Evolutionary conservation across 2,113 vertebrate species (phyloP).

Genomic region (Takifugu bimaculatus): DNA sequence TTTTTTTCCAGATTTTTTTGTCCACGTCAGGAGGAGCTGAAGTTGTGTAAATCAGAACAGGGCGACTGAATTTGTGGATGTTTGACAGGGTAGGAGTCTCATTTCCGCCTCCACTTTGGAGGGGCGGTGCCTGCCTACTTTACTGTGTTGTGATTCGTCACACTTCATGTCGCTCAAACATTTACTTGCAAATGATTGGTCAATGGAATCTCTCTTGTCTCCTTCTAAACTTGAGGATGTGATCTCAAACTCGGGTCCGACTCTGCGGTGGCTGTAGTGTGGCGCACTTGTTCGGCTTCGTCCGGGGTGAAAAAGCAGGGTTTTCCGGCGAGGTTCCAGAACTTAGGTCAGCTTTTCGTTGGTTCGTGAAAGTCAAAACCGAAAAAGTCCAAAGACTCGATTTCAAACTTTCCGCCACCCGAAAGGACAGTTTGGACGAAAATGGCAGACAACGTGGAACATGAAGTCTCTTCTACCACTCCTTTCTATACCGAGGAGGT

Average conservation of each 20-base stretch:
- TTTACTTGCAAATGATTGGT: slow-evolving; percentile 55
- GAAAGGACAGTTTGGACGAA: slow-evolving; percentile 31
- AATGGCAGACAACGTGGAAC: slow-evolving; percentile 73
- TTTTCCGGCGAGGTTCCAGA: slow-evolving; percentile 13
- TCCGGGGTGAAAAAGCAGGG: slow-evolving; percentile 11
- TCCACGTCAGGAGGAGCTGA: too few species aligned
- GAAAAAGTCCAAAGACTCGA: background rate
- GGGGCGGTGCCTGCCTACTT: background rate
- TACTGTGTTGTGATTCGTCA: slow-evolving; percentile 43
- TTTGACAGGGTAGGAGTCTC: slow-evolving; percentile 18
- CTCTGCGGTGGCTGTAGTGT: slow-evolving; percentile 35
- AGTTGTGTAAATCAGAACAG: slow-evolving; percentile 24
- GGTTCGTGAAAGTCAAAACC: background rate
- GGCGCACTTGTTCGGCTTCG: slow-evolving; percentile 46
- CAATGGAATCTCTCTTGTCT: slow-evolving; percentile 15
- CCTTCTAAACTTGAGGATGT: slow-evolving; percentile 41
- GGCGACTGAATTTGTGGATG: background rate
- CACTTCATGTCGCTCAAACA: slow-evolving; percentile 29
- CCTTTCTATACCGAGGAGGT: slow-evolving; percentile 45
- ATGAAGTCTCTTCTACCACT: slow-evolving; percentile 65
- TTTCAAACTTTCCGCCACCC: slow-evolving; percentile 27
- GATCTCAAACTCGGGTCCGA: slow-evolving; percentile 47
- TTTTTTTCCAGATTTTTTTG: too few species aligned
- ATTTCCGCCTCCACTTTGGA: background rate
- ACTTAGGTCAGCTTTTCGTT: slow-evolving; percentile 9